These are phyloP conservation scores for Dryoscopus gambensis DNA, from an alignment of 2,113 vertebrate species.

Conservation along the genomic window DNA sequence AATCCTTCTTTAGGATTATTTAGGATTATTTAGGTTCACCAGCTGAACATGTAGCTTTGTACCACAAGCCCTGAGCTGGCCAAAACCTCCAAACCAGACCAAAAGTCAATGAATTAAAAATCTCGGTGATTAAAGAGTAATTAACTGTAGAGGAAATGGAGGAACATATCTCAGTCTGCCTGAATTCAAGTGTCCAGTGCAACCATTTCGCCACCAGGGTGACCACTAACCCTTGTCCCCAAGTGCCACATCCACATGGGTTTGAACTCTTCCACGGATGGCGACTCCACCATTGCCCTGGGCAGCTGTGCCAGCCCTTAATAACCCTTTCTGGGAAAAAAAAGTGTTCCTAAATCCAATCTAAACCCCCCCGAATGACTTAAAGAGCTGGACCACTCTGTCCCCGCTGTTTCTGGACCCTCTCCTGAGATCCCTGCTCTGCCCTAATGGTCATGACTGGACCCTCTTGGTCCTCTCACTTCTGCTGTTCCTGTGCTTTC, in stretches of 20 bases:
- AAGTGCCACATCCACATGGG: background rate
- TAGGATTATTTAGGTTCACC: background rate
- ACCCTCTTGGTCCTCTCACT: background rate
- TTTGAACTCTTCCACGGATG: background rate
- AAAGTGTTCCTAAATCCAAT: background rate
- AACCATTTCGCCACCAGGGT: background rate
- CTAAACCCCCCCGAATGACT: background rate
- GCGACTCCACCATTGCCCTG: background rate
- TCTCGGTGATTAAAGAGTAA: background rate
- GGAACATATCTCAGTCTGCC: background rate
- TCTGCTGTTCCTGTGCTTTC: background rate
- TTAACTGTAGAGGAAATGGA: background rate
- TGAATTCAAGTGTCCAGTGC: background rate
- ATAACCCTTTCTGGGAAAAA: background rate
- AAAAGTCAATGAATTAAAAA: background rate
- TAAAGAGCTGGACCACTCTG: background rate
- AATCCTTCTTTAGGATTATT: background rate
- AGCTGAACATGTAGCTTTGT: background rate
- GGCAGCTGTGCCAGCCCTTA: background rate
- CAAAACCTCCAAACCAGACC: background rate
- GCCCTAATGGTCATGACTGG: background rate
- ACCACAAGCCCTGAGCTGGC: background rate
- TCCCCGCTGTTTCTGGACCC: background rate
- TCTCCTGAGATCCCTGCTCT: background rate
- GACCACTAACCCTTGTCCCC: background rate